A percentile compares a stretch with the other conserved stretches of the same genome.
phyloP scores from a whole-genome alignment of 1,140 invertebrate species.

The Heliconius melpomene region DNA sequence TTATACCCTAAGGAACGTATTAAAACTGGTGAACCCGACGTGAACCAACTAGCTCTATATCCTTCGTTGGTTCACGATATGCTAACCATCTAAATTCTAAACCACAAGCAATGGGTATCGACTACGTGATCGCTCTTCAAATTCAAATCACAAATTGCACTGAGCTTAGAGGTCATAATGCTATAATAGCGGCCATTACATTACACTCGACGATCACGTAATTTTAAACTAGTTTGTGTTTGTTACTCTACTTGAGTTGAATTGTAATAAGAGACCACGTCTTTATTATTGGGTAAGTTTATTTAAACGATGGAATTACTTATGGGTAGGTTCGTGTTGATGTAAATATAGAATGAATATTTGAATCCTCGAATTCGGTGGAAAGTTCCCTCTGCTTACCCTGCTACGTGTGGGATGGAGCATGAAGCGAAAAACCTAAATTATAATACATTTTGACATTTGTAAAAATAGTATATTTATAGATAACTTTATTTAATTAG shows the following conservation, averaged over 20 bases:
- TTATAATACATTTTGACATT: too few relatives aligned
- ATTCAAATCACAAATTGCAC: conserved; percentile 18
- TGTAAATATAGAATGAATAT: too few relatives aligned
- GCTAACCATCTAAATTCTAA: conserved; percentile 17
- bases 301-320: too few relatives aligned
- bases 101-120: background rate
- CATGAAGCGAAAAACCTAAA: too few relatives aligned
- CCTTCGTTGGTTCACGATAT: background rate
- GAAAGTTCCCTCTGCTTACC: too few relatives aligned
- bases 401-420: too few relatives aligned
- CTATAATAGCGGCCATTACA: conserved; percentile 8
- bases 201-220: conserved; percentile 1
- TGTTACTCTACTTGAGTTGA: background rate
- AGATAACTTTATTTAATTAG: too few relatives aligned
- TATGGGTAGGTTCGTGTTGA: too few relatives aligned
- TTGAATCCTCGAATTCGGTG: too few relatives aligned
- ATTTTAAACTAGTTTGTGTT: conserved; percentile 14
- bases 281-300: background rate
- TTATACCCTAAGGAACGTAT: too few relatives aligned
- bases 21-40: background rate
- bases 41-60: background rate
- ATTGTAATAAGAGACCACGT: background rate
- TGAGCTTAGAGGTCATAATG: conserved; percentile 16
- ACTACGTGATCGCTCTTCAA: conserved; percentile 15
- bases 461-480: too few relatives aligned